Evolutionary conservation across 2,113 vertebrate species (phyloP).

Genomic region (Xiphophorus maculatus): DNA sequence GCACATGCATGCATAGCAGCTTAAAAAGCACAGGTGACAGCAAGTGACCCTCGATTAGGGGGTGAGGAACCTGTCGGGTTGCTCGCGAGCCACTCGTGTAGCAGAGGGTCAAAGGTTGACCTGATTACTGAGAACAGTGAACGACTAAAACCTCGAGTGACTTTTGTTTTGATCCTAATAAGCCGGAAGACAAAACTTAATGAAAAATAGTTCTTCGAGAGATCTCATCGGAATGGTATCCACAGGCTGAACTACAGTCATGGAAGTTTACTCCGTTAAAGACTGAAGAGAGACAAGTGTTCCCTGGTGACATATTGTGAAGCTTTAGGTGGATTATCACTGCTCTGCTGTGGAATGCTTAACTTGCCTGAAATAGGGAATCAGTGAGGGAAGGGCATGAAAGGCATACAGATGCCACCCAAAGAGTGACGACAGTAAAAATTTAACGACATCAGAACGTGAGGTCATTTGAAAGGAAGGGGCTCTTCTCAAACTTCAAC

Average conservation of each 20-base stretch:
- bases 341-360: slow-evolving; percentile 52
- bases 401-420: slow-evolving; percentile 19
- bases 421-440: slow-evolving; percentile 41
- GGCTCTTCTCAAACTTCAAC: background rate
- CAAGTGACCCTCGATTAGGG: slow-evolving; percentile 40
- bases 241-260: slow-evolving; percentile 14
- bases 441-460: slow-evolving; percentile 27
- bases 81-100: background rate
- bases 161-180: background rate
- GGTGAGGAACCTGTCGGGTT: slow-evolving; percentile 29
- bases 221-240: background rate
- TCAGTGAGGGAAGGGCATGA: slow-evolving; percentile 4
- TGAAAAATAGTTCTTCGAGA: background rate
- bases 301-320: slow-evolving; percentile 41
- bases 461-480: slow-evolving; percentile 20
- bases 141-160: background rate
- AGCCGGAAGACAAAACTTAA: background rate
- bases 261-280: slow-evolving; percentile 9
- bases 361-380: slow-evolving; percentile 36
- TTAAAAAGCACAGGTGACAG: slow-evolving; percentile 56
- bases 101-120: slow-evolving; percentile 31
- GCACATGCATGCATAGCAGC: slow-evolving; percentile 27
- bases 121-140: slow-evolving; percentile 6
- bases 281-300: background rate
- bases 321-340: slow-evolving; percentile 57